Evolutionary conservation across 2,113 vertebrate genomes (phyloP), one percentile per base, ranked within the genome.

Genomic region (Menura novaehollandiae): DNA sequence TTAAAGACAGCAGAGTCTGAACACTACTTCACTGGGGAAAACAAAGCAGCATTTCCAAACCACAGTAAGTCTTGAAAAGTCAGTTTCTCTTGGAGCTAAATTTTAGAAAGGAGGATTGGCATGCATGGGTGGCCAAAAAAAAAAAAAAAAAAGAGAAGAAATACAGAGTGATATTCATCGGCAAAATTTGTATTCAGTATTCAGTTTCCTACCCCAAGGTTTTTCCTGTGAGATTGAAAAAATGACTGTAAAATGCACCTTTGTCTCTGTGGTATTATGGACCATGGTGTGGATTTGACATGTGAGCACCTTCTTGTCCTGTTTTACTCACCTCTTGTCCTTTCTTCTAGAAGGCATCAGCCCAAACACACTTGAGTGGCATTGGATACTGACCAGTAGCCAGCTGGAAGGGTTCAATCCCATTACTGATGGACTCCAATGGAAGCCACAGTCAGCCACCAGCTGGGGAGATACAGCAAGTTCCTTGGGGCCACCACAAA

Each of bases 1-100:
- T 83, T 64, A 71, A 32, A 58, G 52, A 93, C 71, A 46, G 18
- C 51, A 49, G 35, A n/a, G 60, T 44, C 81, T n/a, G 43, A 85
- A 87, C 71, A 66, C 60, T 41, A 44, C 35, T 81, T 75, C 87
- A 71, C 30, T 63, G 28, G 6, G 69, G 37, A 88, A 95, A 89
- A 94, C 58, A 88, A 91, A 88, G 73, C 14, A 11, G 1, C 46
- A 53, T 76, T 94, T 79, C 78, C 82, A 93, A 94, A 88, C 86
- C 64, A 86, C 78, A 92, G 35, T 39, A 53, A 63, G 67, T 85
- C 84, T 86, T 95, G 63, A 94, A 69, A 82, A 92, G 72, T 24
- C 46, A n/a, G 41, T 91, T 82, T 96, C 84, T 91, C 37, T 90
- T 84, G 93, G 92, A 93, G 66, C 17, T 71, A 30, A 87, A 68